Conservation (phyloP, 2,113 vertebrate genomes). For the Cromileptes altivelis region DNA sequence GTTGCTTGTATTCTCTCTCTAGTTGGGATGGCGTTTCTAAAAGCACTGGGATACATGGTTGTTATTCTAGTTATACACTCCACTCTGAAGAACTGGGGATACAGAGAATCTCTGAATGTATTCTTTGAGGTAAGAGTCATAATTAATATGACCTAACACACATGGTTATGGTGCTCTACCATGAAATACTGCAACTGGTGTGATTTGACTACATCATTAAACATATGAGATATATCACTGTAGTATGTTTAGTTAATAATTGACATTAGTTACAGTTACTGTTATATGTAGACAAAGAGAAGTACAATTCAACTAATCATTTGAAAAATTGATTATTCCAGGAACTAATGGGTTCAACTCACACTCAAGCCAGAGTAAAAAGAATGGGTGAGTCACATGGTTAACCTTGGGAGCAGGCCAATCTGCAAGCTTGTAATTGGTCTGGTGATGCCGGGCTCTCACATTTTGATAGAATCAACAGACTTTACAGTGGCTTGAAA, state of each 20-base stretch:
- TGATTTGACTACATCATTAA: no score
- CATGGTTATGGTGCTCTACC: neutral
- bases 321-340: neutral
- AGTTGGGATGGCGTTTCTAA: slow-evolving; percentile 45
- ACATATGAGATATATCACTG: neutral
- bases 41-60: slow-evolving; percentile 1
- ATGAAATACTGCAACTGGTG: neutral
- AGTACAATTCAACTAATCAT: neutral
- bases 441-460: neutral
- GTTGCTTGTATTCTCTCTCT: slow-evolving; percentile 4
- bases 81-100: slow-evolving; percentile 9
- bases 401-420: no score
- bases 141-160: neutral
- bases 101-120: neutral
- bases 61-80: slow-evolving; percentile 41
- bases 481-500: no score
- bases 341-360: neutral
- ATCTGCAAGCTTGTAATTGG: no score
- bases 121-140: slow-evolving; percentile 35
- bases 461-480: neutral
- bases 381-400: slow-evolving; percentile 45
- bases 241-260: neutral
- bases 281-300: neutral
- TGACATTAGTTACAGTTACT: neutral
- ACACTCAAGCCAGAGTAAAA: slow-evolving; percentile 33